These are phyloP conservation scores for Urocolius indicus DNA, from an alignment of 2,113 vertebrate species.

Conservation along the genomic window DNA sequence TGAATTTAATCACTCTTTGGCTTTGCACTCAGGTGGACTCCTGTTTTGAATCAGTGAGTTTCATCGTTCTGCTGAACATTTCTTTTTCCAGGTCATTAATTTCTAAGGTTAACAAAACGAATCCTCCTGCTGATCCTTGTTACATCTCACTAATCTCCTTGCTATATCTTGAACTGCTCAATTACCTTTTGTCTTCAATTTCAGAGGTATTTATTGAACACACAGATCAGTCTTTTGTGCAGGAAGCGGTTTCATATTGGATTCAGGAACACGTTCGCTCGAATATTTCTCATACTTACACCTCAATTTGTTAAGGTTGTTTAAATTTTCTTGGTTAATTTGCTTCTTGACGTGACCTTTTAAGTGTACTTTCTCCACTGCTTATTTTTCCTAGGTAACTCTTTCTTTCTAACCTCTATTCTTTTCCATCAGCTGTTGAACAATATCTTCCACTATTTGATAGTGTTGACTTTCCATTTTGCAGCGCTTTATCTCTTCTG, in stretches of 20 bases:
- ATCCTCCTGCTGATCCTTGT: slow-evolving; percentile 20
- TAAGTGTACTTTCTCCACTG: background rate
- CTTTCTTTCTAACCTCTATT: background rate
- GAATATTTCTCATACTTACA: slow-evolving; percentile 40
- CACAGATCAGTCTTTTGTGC: background rate
- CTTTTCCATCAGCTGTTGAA: background rate
- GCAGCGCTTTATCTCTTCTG: background rate
- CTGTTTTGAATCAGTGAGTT: slow-evolving; percentile 51
- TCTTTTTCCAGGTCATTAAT: slow-evolving; percentile 68
- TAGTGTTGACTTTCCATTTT: slow-evolving; percentile 2
- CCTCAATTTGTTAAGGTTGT: slow-evolving; percentile 41
- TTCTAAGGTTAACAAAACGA: slow-evolving; percentile 60
- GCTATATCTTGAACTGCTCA: slow-evolving; percentile 20
- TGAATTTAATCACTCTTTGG: background rate
- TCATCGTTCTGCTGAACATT: slow-evolving; percentile 43
- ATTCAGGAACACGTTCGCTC: background rate
- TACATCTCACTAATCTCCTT: slow-evolving; percentile 8
- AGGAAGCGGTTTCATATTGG: slow-evolving; percentile 33
- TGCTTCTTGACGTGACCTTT: slow-evolving; percentile 39
- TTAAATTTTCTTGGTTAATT: slow-evolving; percentile 59
- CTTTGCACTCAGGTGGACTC: background rate
- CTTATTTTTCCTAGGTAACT: background rate
- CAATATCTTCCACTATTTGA: background rate
- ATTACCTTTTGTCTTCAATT: slow-evolving; percentile 58
- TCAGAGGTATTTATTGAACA: slow-evolving; percentile 28